Conservation (phyloP, 1,140 invertebrate genomes). For the Gryllus bimaculatus region DNA sequence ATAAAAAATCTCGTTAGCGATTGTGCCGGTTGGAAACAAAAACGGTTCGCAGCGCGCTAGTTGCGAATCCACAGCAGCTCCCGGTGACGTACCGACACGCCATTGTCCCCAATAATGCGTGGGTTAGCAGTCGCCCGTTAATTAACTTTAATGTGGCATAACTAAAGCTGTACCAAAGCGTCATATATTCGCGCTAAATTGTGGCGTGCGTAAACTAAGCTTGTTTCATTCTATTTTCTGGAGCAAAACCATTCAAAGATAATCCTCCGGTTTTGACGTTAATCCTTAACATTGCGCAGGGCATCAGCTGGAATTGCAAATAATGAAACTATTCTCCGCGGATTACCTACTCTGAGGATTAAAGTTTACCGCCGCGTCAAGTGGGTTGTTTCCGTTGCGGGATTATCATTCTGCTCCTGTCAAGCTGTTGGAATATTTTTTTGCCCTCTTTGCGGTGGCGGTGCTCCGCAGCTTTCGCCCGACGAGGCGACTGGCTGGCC, state of each 20-base stretch:
- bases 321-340: background rate
- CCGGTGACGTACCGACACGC: background rate
- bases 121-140: background rate
- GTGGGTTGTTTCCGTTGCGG: background rate
- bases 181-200: slow-evolving; percentile 1
- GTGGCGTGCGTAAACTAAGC: background rate
- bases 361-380: background rate
- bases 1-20: slow-evolving; percentile 5
- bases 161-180: background rate
- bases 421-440: background rate
- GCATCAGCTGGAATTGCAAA: slow-evolving; percentile 3
- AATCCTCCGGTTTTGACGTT: background rate
- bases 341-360: background rate
- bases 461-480: background rate
- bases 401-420: background rate
- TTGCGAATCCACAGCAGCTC: background rate
- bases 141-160: slow-evolving; percentile 2
- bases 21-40: background rate
- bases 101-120: background rate
- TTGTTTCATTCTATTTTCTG: slow-evolving; percentile 5
- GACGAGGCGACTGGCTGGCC: background rate
- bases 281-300: background rate
- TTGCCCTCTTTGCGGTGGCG: background rate
- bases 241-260: slow-evolving; percentile 4
- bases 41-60: background rate